Conservation (phyloP, 2,113 vertebrate genomes). For the Sander lucioperca region DNA sequence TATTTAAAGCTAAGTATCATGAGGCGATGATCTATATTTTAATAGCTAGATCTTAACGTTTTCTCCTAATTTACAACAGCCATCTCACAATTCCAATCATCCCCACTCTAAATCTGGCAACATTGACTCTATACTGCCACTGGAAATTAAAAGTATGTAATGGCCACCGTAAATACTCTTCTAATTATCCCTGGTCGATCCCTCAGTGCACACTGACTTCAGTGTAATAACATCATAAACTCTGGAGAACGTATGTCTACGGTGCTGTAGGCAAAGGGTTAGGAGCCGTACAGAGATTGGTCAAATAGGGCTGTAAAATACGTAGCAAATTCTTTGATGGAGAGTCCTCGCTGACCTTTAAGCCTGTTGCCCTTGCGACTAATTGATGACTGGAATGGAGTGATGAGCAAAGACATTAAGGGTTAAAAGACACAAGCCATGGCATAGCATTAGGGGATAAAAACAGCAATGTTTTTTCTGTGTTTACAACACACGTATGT, state of each 20-base stretch:
- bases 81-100: slow-evolving; percentile 29
- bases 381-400: slow-evolving; percentile 3
- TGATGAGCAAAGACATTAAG: not conserved
- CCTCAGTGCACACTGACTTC: slow-evolving; percentile 29
- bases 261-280: slow-evolving; percentile 4
- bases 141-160: slow-evolving; percentile 56
- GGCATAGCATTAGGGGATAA: not conserved
- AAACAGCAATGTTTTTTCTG: not conserved
- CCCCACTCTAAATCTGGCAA: slow-evolving; percentile 38
- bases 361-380: not conserved
- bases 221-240: slow-evolving; percentile 69
- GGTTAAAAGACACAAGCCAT: not conserved
- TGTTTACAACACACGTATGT: not conserved
- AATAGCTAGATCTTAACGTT: slow-evolving; percentile 38
- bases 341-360: not conserved
- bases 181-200: slow-evolving; percentile 53
- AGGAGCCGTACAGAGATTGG: not conserved
- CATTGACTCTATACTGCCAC: slow-evolving; percentile 2
- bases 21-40: not conserved
- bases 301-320: slow-evolving; percentile 17
- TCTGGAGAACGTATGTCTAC: slow-evolving; percentile 18
- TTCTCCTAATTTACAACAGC: slow-evolving; percentile 40
- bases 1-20: slow-evolving; percentile 5
- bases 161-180: slow-evolving; percentile 55
- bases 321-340: slow-evolving; percentile 12